phyloP scores from a whole-genome alignment of 1,140 invertebrate species.

The Bombus cullumanus region DNA sequence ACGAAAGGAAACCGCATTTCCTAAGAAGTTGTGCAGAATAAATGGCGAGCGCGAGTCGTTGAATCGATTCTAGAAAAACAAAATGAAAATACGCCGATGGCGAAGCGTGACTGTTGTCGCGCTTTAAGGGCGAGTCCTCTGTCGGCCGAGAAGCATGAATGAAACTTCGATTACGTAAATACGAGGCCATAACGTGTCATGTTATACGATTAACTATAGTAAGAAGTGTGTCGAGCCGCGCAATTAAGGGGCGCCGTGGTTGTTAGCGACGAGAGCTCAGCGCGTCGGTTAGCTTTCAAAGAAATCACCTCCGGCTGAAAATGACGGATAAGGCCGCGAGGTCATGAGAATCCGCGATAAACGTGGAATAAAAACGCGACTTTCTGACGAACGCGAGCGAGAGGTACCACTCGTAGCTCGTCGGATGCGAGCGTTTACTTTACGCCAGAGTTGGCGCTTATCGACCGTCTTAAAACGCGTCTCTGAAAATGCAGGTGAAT shows the following conservation, averaged over 20 bases:
- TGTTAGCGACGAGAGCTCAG: constrained; percentile 30
- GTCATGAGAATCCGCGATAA: constrained; percentile 14
- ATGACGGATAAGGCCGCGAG: constrained; percentile 37
- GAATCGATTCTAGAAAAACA: background rate
- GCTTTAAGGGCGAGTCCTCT: background rate
- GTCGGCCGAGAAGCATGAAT: constrained; percentile 56
- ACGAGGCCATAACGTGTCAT: constrained; percentile 9
- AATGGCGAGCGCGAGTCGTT: background rate
- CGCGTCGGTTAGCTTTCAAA: constrained; percentile 37
- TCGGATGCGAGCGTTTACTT: background rate
- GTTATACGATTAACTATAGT: constrained; percentile 60
- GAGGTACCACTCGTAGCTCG: background rate
- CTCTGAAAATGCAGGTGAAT: background rate
- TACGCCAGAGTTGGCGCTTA: background rate
- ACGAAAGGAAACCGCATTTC: background rate
- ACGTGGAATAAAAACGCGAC: constrained; percentile 8
- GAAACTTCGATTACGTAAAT: constrained; percentile 66
- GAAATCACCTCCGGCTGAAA: constrained; percentile 39
- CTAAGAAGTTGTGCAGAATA: background rate
- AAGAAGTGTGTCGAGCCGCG: constrained; percentile 60
- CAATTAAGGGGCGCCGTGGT: constrained; percentile 54
- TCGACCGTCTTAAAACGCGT: constrained; percentile 6
- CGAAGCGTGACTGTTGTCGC: too few relatives aligned
- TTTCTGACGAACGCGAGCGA: background rate
- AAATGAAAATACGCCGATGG: constrained; percentile 29